Evolutionary conservation across 64 coral and sea anemone species (phyloP).

Genomic region (Montipora capricornis): DNA sequence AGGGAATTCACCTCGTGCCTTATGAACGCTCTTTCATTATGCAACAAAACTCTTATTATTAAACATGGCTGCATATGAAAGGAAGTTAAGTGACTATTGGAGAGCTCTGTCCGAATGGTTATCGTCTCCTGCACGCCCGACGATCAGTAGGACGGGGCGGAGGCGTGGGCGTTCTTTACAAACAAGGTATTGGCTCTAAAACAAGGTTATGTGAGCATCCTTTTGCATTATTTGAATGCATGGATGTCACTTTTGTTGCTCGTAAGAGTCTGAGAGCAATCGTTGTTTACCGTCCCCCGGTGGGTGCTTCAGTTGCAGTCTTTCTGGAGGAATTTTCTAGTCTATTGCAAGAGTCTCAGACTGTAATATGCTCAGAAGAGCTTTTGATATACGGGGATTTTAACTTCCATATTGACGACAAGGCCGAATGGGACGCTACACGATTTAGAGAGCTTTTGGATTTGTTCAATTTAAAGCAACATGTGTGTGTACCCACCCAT

Average conservation of each 20-base stretch:
- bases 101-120: slow-evolving; percentile 58
- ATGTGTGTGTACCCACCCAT: not conserved
- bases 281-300: slow-evolving; percentile 35
- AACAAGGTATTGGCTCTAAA: slow-evolving; percentile 46
- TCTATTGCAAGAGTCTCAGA: not conserved
- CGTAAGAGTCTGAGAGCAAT: slow-evolving; percentile 27
- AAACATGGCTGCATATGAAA: slow-evolving; percentile 30
- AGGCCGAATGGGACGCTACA: not conserved
- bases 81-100: slow-evolving; percentile 29
- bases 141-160: not conserved
- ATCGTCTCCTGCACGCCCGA: slow-evolving; percentile 29
- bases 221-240: slow-evolving; percentile 27
- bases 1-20: slow-evolving; percentile 31
- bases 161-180: slow-evolving; percentile 52
- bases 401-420: slow-evolving; percentile 38
- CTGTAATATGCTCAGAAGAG: slow-evolving; percentile 14
- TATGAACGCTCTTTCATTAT: slow-evolving; percentile 18
- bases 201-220: slow-evolving; percentile 35
- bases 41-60: slow-evolving; percentile 46
- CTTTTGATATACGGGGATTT: slow-evolving; percentile 39
- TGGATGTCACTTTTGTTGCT: slow-evolving; percentile 49
- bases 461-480: too few relatives aligned
- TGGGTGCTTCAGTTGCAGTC: not conserved
- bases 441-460: not conserved
- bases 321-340: slow-evolving; percentile 39